Evolutionary conservation across 2,113 vertebrate genomes (phyloP).

Genomic region (Trinectes maculatus): DNA sequence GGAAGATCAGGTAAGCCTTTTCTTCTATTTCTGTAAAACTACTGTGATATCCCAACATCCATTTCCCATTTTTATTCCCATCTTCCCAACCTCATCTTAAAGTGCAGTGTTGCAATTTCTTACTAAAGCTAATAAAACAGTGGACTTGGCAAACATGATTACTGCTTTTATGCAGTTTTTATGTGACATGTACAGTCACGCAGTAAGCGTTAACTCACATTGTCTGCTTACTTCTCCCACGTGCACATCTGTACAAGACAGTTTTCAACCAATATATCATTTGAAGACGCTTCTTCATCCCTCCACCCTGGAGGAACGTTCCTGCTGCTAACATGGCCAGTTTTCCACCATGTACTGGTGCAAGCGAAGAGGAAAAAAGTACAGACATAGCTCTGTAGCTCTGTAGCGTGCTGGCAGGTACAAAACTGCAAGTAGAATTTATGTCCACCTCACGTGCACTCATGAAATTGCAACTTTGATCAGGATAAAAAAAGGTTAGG

Average conservation of each 20-base stretch:
- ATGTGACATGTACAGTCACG: not conserved
- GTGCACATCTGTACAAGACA: slow-evolving; percentile 25
- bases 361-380: slow-evolving; percentile 37
- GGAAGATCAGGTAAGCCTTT: too few species aligned
- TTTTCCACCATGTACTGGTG: slow-evolving; percentile 55
- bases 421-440: slow-evolving; percentile 32
- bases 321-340: slow-evolving; percentile 37
- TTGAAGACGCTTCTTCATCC: slow-evolving; percentile 20
- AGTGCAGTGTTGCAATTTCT: too few species aligned
- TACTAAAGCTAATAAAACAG: too few species aligned
- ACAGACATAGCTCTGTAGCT: slow-evolving; percentile 24
- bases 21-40: too few species aligned
- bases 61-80: too few species aligned
- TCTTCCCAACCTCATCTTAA: too few species aligned
- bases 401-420: slow-evolving; percentile 29
- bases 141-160: too few species aligned
- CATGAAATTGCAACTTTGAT: slow-evolving; percentile 27
- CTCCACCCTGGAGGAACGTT: slow-evolving; percentile 10
- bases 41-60: too few species aligned
- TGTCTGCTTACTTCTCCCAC: slow-evolving; percentile 7
- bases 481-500: not conserved
- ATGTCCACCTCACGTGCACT: slow-evolving; percentile 17
- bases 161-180: too few species aligned
- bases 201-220: slow-evolving; percentile 3
- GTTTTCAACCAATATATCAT: slow-evolving; percentile 25